Conservation (phyloP, 2,888 invertebrate species). For the Drosophila longiperda region DNA sequence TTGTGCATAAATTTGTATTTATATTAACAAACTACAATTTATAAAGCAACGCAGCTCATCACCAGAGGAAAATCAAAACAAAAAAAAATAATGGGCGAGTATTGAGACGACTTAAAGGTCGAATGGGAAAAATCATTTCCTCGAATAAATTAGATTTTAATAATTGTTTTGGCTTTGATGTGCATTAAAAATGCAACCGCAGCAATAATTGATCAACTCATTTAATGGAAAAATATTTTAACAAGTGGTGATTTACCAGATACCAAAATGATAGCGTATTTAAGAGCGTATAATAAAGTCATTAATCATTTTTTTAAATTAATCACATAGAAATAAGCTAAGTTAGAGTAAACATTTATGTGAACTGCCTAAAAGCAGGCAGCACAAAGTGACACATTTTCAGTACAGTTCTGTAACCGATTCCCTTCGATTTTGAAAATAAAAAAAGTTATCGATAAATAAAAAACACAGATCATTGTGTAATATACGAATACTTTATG, state of each 20-base stretch:
- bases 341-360: conserved; percentile 14
- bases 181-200: background rate
- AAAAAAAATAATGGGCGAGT: too few relatives aligned
- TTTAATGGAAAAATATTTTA: background rate
- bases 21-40: too few relatives aligned
- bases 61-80: too few relatives aligned
- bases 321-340: background rate
- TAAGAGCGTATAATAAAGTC: background rate
- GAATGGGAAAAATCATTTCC: too few relatives aligned
- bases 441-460: background rate
- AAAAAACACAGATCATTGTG: background rate
- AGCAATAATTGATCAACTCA: background rate
- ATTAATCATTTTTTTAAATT: background rate
- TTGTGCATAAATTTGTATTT: background rate
- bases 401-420: background rate
- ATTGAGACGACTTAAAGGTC: too few relatives aligned
- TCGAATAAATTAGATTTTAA: too few relatives aligned
- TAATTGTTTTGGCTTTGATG: background rate
- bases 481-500: background rate
- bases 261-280: background rate
- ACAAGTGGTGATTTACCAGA: background rate
- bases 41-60: too few relatives aligned
- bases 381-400: conserved; percentile 25
- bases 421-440: background rate
- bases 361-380: conserved; percentile 67